Base-by-base conservation (phyloP, 2,888 invertebrate genomes). In the Tribolium freemani region DNA sequence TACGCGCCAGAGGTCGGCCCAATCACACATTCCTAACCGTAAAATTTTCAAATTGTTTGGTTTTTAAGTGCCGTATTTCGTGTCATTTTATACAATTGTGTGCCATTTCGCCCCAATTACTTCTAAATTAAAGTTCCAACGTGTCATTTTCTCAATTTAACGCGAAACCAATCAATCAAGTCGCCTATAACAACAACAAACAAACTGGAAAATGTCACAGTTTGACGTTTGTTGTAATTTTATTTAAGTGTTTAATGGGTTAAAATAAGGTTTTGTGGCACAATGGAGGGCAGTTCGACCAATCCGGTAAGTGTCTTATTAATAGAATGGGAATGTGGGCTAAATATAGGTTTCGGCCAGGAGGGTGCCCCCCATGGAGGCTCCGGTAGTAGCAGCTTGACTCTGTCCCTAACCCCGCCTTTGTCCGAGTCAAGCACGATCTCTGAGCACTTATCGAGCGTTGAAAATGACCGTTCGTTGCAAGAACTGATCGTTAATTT, bases 381-480 rank as follows among this genome's bases (percentile, higher is more conserved):
- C 63, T 56, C 61, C 11, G 57, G 51, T 11, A 58, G 71, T 54
- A 73, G 67, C 50, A 50, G 74, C 58, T 54, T 73, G 8, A 70
- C 60, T 5, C 21, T 70, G 45, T 73, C 73, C 0, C 44, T 73
- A 45, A 73, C 73, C 20, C 71, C 73, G 11, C 70, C 73, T 5
- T 30, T 73, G 13, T 68, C 68, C 6, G 54, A 67, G 8, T 54
- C 58, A 10, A 73, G 73, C 45, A 69, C 70, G 5, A 73, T 79
- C 61, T 73, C 77, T 38, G 80, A 80, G 38, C 73, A 73, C 44
- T 38, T 72, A n/a, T 72, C 58, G 51, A 86, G 85, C 73, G 69
- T 85, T 9, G 86, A 87, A 80, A 84, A 86, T 76, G 87, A 87
- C 76, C 78, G 87, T 31, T 87, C 86, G 0, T 79, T 84, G 66